Evolutionary conservation across 2,113 vertebrate genomes (phyloP).

Genomic region (sheep (Ovis aries)): DNA sequence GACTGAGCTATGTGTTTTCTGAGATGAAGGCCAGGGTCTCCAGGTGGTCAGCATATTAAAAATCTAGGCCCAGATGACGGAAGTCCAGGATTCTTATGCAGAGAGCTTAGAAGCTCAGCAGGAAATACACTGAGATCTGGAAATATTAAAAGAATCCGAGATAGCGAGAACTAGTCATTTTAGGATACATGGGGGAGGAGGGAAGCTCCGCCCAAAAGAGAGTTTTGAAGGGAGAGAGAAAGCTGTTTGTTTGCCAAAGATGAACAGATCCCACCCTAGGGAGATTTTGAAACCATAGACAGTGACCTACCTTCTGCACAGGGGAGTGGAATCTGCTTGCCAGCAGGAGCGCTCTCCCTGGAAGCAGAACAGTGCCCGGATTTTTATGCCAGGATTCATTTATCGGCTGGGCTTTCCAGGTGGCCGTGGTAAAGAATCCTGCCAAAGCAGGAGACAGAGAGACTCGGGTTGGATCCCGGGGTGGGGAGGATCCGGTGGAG

Average conservation of each 20-base stretch:
- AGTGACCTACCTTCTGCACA: neutral
- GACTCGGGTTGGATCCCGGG: neutral
- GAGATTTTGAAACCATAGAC: neutral
- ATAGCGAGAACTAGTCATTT: slow-evolving; percentile 32
- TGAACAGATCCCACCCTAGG: neutral
- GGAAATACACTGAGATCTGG: neutral
- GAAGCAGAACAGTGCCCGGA: neutral
- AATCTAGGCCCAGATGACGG: neutral
- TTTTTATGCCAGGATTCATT: neutral
- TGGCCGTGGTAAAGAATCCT: neutral
- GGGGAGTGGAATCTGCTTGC: neutral
- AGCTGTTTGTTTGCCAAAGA: neutral
- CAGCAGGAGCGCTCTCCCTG: neutral
- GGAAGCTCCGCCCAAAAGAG: neutral
- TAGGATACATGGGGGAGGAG: neutral
- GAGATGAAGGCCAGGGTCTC: neutral
- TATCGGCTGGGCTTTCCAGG: neutral
- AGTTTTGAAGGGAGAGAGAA: neutral
- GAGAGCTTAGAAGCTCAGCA: neutral
- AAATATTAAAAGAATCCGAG: neutral
- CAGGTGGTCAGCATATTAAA: neutral
- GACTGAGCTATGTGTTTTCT: neutral
- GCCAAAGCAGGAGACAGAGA: neutral
- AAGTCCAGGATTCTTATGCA: neutral
- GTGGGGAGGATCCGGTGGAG: neutral